phyloP scores from a whole-genome alignment of 2,797 vertebrate species.

The Gallirallus australis region DNA sequence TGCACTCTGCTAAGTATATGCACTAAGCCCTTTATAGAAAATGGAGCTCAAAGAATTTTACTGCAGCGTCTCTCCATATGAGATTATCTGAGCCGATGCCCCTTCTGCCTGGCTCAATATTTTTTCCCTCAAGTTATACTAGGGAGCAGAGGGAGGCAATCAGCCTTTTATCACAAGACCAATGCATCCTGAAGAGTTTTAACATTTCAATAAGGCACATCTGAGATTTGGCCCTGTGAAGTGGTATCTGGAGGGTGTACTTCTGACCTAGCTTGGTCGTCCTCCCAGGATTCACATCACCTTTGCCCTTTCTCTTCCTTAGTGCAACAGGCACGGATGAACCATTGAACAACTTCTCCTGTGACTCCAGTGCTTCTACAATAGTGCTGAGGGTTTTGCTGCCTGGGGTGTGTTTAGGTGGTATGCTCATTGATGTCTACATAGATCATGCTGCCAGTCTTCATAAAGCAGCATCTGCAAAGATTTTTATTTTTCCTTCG shows the following conservation, averaged over 20 bases:
- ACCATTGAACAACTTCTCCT: neutral
- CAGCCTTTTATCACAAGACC: neutral
- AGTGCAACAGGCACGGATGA: neutral
- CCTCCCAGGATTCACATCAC: neutral
- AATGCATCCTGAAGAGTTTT: neutral
- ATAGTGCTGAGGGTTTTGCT: neutral
- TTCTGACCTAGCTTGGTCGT: neutral
- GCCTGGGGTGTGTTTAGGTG: neutral
- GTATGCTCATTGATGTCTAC: neutral
- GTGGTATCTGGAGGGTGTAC: neutral
- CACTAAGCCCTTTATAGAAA: neutral
- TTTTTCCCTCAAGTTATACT: neutral
- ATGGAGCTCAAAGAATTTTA: neutral
- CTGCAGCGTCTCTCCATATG: neutral
- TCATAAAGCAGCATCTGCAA: neutral
- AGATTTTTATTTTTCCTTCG: neutral
- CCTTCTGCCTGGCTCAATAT: neutral
- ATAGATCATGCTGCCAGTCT: neutral
- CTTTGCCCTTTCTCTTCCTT: neutral
- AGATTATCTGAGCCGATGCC: neutral
- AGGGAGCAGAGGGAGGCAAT: neutral
- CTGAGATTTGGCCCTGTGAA: neutral
- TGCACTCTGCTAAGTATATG: neutral
- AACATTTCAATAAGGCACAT: neutral
- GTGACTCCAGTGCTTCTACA: neutral